These are phyloP conservation scores for Alouatta palliata DNA, from an alignment of 2,113 vertebrate species.

Conservation along the genomic window DNA sequence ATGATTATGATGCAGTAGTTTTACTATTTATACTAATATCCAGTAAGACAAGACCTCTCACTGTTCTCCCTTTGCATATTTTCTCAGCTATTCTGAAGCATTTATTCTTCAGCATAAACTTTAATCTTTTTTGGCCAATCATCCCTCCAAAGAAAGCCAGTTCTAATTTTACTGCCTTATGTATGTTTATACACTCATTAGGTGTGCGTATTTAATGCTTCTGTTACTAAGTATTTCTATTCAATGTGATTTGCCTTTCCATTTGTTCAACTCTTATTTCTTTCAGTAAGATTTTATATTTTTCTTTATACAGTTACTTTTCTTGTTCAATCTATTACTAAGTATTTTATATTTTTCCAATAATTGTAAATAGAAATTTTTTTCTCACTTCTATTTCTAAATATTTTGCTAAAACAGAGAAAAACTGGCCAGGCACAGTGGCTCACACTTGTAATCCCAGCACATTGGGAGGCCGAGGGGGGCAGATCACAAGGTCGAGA, in stretches of 20 bases:
- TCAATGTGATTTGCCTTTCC: not conserved
- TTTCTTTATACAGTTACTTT: not conserved
- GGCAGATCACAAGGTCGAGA: too few species aligned
- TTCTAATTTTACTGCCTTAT: conserved; percentile 17
- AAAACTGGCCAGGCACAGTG: not conserved
- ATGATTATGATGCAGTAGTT: not conserved
- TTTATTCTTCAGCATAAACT: not conserved
- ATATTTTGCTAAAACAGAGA: not conserved
- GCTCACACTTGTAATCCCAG: too few species aligned
- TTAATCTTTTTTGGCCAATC: not conserved
- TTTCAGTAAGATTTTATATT: not conserved
- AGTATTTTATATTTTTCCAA: not conserved
- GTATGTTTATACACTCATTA: not conserved
- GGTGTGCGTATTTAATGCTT: not conserved
- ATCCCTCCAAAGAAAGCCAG: not conserved
- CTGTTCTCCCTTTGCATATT: not conserved
- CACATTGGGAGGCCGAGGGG: too few species aligned
- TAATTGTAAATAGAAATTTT: not conserved
- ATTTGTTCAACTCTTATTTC: not conserved
- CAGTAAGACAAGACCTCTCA: not conserved
- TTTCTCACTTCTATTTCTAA: not conserved
- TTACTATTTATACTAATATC: not conserved
- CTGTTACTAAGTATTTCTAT: not conserved
- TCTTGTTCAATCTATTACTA: not conserved
- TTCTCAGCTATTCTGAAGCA: not conserved